Evolutionary conservation across 2,113 vertebrate species (phyloP).

Genomic region (Catharus fuscescens): DNA sequence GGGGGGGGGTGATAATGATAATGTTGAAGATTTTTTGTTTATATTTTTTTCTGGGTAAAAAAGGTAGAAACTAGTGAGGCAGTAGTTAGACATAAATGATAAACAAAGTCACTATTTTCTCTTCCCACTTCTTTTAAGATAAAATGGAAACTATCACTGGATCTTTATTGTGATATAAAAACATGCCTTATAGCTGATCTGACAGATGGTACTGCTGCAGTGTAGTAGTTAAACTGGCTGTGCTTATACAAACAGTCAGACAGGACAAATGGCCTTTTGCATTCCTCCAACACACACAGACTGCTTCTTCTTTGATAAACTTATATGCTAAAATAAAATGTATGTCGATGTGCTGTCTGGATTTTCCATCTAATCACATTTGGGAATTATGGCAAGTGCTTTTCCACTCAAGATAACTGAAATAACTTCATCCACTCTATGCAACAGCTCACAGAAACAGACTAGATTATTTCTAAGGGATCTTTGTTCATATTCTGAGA

Average conservation of each 20-base stretch:
- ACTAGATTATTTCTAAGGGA: neutral
- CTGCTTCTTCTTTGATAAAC: conserved; percentile 4
- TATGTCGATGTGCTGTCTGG: neutral
- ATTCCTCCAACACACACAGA: conserved; percentile 4
- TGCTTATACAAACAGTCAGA: conserved; percentile 8
- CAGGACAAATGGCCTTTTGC: neutral
- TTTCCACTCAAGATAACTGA: neutral
- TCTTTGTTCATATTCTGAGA: neutral
- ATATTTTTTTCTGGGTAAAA: neutral
- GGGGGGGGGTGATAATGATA: neutral
- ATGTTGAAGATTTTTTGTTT: neutral
- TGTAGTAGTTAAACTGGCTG: neutral
- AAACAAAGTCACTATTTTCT: neutral
- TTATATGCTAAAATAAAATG: neutral
- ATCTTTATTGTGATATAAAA: conserved; percentile 7
- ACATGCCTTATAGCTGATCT: neutral
- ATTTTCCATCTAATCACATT: conserved; percentile 25
- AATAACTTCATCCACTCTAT: neutral
- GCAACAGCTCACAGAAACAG: neutral
- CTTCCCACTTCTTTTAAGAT: neutral
- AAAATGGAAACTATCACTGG: neutral
- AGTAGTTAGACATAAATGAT: neutral
- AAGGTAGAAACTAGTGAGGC: neutral
- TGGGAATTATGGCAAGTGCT: neutral
- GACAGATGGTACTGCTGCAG: conserved; percentile 41